phyloP scores from a whole-genome alignment of 2,797 vertebrate species.

The Threskiornis aethiopicus region DNA sequence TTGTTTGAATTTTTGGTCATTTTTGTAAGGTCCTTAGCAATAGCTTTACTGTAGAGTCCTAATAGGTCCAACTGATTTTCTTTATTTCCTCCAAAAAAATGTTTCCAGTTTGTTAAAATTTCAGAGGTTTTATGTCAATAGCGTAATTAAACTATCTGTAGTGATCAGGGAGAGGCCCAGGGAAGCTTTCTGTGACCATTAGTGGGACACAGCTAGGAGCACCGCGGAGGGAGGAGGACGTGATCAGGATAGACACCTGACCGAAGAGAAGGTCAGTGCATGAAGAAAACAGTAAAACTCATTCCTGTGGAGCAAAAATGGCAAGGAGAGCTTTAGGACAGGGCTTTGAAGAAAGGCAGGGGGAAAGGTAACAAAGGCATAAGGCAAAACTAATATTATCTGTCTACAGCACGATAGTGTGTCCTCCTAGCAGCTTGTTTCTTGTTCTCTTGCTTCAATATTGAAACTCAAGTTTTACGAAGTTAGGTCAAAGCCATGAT shows the following conservation, averaged over 20 bases:
- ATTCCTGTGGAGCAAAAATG: background rate
- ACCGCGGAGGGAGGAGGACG: rapidly evolving
- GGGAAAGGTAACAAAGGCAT: rapidly evolving
- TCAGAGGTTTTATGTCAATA: background rate
- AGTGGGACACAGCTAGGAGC: background rate
- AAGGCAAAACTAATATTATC: background rate
- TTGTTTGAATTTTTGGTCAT: background rate
- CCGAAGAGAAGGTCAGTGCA: background rate
- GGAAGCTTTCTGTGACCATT: rapidly evolving
- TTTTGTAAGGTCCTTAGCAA: background rate
- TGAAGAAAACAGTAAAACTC: background rate
- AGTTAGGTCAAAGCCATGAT: background rate
- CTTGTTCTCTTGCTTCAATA: background rate
- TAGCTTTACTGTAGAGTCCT: background rate
- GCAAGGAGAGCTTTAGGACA: background rate
- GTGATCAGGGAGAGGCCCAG: background rate
- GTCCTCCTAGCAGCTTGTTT: background rate
- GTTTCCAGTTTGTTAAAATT: background rate
- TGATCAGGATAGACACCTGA: background rate
- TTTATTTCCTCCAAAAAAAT: background rate
- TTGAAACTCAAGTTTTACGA: background rate
- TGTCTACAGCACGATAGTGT: background rate
- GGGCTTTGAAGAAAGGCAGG: background rate
- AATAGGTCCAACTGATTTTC: background rate
- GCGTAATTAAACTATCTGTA: background rate